These are phyloP conservation scores for Epinephelus malabaricus DNA, from an alignment of 2,797 vertebrate genomes.

Conservation along the genomic window DNA sequence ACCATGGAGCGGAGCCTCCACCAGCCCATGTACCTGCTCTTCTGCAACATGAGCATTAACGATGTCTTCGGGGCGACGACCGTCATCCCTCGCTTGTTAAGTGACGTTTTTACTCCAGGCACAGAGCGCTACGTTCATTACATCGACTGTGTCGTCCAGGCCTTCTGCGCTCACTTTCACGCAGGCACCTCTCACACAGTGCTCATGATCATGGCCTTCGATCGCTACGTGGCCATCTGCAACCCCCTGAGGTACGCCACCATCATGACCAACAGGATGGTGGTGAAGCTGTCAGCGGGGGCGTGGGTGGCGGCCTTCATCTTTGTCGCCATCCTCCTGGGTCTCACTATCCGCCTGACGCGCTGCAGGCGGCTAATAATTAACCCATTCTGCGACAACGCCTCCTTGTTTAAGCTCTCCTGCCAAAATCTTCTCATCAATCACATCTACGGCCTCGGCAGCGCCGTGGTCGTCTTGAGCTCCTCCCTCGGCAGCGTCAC, in stretches of 20 bases:
- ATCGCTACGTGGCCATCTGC: slow-evolving; percentile 87
- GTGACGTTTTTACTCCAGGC: slow-evolving; percentile 74
- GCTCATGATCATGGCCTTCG: slow-evolving; percentile 87
- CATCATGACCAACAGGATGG: slow-evolving; percentile 74
- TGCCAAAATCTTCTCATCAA: slow-evolving; percentile 81
- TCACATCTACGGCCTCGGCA: slow-evolving; percentile 81
- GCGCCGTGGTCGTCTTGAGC: slow-evolving; percentile 65
- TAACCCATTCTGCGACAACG: slow-evolving; percentile 88
- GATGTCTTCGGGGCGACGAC: slow-evolving; percentile 84
- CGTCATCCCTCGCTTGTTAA: slow-evolving; percentile 78
- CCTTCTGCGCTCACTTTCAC: slow-evolving; percentile 84
- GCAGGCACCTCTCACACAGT: slow-evolving; percentile 80
- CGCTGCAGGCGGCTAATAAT: slow-evolving; percentile 79
- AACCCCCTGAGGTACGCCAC: slow-evolving; percentile 80
- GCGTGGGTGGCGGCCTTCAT: slow-evolving; percentile 65
- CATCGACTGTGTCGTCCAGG: slow-evolving; percentile 74
- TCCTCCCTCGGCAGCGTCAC: slow-evolving; percentile 69
- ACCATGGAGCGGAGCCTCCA: slow-evolving; percentile 73
- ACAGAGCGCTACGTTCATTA: slow-evolving; percentile 80
- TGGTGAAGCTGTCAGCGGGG: slow-evolving; percentile 63
- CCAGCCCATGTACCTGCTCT: slow-evolving; percentile 86
- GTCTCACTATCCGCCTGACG: slow-evolving; percentile 75
- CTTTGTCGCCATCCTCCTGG: slow-evolving; percentile 75
- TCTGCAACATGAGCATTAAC: slow-evolving; percentile 81
- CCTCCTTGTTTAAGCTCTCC: slow-evolving; percentile 86